Conservation (phyloP, 2,113 vertebrate genomes). For the Oreochromis tanganicae region DNA sequence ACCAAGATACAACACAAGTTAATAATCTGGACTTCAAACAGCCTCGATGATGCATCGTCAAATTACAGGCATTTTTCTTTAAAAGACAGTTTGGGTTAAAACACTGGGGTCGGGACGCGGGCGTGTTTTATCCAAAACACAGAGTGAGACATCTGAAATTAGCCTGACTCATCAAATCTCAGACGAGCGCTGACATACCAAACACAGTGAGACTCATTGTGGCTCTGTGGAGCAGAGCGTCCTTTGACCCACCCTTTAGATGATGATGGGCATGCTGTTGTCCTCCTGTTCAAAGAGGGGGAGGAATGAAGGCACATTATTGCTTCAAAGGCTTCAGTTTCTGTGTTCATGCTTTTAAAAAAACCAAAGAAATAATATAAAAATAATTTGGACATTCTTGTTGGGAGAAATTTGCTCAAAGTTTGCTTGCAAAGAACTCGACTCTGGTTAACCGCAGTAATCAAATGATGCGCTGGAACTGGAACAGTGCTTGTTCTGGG, state of each 20-base stretch:
- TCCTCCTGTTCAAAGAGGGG: conserved; percentile 72
- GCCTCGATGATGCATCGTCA: not conserved
- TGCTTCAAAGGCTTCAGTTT: not conserved
- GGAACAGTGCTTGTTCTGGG: not conserved
- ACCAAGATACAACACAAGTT: not conserved
- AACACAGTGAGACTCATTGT: conserved; percentile 71
- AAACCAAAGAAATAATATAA: not conserved
- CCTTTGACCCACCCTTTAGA: conserved; percentile 79
- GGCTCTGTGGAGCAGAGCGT: conserved; percentile 72
- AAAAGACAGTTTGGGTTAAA: not conserved
- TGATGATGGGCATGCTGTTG: conserved; percentile 81
- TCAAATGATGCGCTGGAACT: not conserved
- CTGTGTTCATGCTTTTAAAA: fast-evolving
- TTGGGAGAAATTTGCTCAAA: too few relatives aligned
- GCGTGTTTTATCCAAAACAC: not conserved
- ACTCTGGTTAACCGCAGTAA: conserved; percentile 1
- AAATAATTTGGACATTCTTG: not conserved
- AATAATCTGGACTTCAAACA: not conserved
- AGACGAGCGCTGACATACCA: conserved; percentile 69
- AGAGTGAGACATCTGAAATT: not conserved
- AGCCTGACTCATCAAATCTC: conserved; percentile 23
- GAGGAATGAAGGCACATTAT: not conserved
- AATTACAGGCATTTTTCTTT: conserved; percentile 2
- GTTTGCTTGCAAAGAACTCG: not conserved
- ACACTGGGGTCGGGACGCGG: not conserved